Conservation (phyloP, 2,888 invertebrate genomes). For the Koerneria pararmatus region DNA sequence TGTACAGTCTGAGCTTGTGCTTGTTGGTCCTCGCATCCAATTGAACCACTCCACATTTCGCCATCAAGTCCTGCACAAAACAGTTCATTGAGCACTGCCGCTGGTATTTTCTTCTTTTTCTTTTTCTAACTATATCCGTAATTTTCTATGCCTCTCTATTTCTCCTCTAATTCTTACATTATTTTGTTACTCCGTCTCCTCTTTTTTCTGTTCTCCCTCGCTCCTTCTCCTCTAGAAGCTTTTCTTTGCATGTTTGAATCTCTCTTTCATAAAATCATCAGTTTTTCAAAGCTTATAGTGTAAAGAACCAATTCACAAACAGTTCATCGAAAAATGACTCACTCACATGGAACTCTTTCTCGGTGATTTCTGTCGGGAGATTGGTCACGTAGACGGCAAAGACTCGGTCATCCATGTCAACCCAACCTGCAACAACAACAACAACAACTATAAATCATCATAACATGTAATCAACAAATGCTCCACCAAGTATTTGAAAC, state of each 20-base stretch:
- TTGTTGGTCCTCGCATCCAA: conserved; percentile 74
- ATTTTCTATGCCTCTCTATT: too few relatives aligned
- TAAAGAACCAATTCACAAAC: too few relatives aligned
- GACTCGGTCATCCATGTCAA: conserved; percentile 79
- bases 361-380: conserved; percentile 80
- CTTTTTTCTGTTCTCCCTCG: too few relatives aligned
- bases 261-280: too few relatives aligned
- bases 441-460: conserved; percentile 16
- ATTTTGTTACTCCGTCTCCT: too few relatives aligned
- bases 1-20: conserved; percentile 86
- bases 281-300: too few relatives aligned
- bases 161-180: too few relatives aligned
- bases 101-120: too few relatives aligned
- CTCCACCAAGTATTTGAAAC: background rate
- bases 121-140: too few relatives aligned
- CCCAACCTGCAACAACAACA: conserved; percentile 73
- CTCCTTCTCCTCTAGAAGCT: too few relatives aligned
- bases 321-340: background rate
- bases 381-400: conserved; percentile 94
- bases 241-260: too few relatives aligned
- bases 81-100: too few relatives aligned
- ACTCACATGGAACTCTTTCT: conserved; percentile 66
- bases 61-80: conserved; percentile 80
- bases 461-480: background rate
- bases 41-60: conserved; percentile 91